phyloP scores from a whole-genome alignment of 2,888 invertebrate genomes.

The Lutraria lutraria region DNA sequence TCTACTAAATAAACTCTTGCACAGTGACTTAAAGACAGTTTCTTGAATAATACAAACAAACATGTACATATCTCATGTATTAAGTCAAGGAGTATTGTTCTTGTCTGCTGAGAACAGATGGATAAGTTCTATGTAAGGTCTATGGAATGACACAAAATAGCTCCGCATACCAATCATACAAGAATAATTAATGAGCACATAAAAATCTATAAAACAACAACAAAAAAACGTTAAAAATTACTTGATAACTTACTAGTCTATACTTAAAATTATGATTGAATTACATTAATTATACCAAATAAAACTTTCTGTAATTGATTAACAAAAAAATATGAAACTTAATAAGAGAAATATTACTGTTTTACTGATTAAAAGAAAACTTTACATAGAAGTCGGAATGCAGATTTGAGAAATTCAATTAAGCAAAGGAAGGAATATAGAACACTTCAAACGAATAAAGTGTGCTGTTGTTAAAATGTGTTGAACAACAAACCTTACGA shows the following conservation, averaged over 20 bases:
- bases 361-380: neutral
- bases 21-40: too few species aligned
- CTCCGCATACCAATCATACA: neutral
- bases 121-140: neutral
- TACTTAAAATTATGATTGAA: neutral
- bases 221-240: too few species aligned
- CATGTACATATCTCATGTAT: too few species aligned
- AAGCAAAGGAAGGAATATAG: constrained; percentile 11
- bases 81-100: neutral
- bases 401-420: neutral
- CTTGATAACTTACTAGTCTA: neutral
- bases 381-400: neutral
- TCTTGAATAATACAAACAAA: too few species aligned
- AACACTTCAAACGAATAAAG: constrained; percentile 13
- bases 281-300: neutral
- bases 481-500: constrained; percentile 45
- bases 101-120: neutral
- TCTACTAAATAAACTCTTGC: too few species aligned
- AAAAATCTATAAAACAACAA: too few species aligned
- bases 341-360: neutral
- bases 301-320: neutral
- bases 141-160: neutral
- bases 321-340: neutral
- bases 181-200: too few species aligned
- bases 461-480: constrained; percentile 15